phyloP scores from a whole-genome alignment of 2,113 vertebrate genomes.

The Nesogale talazaci region DNA sequence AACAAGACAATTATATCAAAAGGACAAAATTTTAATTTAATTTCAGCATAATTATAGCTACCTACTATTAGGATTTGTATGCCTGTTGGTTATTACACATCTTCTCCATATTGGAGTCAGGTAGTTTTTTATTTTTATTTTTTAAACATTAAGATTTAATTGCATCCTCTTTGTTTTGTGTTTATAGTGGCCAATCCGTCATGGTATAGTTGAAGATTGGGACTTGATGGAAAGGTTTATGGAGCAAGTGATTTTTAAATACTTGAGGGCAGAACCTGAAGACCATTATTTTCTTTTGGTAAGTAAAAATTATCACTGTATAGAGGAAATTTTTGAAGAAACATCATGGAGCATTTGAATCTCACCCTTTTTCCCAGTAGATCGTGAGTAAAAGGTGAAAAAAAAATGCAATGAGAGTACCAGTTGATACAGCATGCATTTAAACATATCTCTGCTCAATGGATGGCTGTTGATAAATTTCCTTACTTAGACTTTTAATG shows the following conservation, averaged over 20 bases:
- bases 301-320: constrained; percentile 79
- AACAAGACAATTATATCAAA: neutral
- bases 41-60: neutral
- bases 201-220: constrained; percentile 99
- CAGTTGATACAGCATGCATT: too few species aligned
- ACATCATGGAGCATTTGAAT: constrained; percentile 47
- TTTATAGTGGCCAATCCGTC: constrained; percentile 97
- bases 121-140: constrained; percentile 37
- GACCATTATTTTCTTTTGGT: constrained; percentile 99
- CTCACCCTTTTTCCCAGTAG: neutral
- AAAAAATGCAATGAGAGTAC: too few species aligned
- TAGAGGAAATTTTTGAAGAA: constrained; percentile 35
- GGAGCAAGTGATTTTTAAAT: constrained; percentile 99
- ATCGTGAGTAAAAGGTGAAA: neutral
- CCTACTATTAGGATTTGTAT: neutral
- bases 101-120: neutral
- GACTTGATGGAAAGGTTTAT: constrained; percentile 99
- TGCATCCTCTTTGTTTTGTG: constrained; percentile 48
- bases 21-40: neutral
- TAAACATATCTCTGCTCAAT: too few species aligned
- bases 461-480: too few species aligned
- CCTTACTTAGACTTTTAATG: too few species aligned
- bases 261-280: constrained; percentile 97
- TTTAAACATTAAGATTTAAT: constrained; percentile 45
- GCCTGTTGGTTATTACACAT: neutral